These are phyloP conservation scores for Lithodes maja DNA, from an alignment of 2,888 invertebrate genomes.

Conservation along the genomic window DNA sequence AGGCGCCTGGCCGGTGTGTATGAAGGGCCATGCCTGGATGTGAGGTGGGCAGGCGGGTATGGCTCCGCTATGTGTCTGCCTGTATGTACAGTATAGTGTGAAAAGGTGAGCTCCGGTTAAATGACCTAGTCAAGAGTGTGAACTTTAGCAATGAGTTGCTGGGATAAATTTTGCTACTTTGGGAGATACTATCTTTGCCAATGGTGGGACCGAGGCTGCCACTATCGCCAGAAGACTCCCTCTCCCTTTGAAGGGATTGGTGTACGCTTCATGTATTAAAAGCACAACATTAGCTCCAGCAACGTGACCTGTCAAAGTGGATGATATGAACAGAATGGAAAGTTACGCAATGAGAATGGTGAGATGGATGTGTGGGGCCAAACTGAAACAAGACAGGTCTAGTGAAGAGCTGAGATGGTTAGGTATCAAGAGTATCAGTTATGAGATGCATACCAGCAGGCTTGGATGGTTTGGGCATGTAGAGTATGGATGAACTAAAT, in stretches of 20 bases:
- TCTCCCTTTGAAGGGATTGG: not conserved
- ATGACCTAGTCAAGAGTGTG: too few species aligned
- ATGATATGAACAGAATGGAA: not conserved
- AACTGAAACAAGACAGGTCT: not conserved
- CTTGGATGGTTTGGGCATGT: not conserved
- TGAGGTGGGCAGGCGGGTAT: too few species aligned
- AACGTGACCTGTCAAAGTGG: not conserved
- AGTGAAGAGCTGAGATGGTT: not conserved
- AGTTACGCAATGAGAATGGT: not conserved
- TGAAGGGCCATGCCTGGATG: too few species aligned
- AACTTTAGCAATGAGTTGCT: too few species aligned
- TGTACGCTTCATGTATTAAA: not conserved
- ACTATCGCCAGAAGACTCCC: too few species aligned
- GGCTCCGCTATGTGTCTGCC: too few species aligned
- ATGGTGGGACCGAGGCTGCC: too few species aligned
- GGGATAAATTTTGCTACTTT: too few species aligned
- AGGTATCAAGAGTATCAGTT: not conserved
- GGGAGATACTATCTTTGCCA: too few species aligned
- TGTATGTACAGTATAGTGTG: too few species aligned
- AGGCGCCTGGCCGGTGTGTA: too few species aligned
- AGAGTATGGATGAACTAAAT: not conserved
- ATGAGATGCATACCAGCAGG: not conserved
- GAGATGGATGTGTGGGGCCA: not conserved
- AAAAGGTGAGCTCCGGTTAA: too few species aligned
- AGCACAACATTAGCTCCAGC: not conserved